phyloP scores from a whole-genome alignment of 2,797 vertebrate species.

The Monodelphis domestica region DNA sequence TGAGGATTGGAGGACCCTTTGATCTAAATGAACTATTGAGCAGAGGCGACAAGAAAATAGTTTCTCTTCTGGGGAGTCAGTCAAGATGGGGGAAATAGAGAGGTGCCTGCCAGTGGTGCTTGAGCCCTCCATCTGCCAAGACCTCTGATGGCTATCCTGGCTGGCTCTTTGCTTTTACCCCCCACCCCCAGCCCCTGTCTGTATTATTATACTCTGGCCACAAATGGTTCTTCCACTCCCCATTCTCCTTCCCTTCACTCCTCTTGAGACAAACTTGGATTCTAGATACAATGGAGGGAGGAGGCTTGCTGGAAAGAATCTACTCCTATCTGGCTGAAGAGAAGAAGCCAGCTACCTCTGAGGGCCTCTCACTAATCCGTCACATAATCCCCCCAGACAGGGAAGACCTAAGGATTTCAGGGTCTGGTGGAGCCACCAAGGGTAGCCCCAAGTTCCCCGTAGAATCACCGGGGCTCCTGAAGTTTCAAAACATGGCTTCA shows the following conservation, averaged over 20 bases:
- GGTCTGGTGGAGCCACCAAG: neutral
- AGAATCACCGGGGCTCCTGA: neutral
- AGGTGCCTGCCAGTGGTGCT: neutral
- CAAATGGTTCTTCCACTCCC: neutral
- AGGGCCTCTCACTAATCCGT: neutral
- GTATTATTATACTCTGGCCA: neutral
- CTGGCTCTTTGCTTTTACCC: neutral
- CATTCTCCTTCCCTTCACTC: neutral
- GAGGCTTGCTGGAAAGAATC: neutral
- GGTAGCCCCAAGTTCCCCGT: neutral
- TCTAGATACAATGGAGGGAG: neutral
- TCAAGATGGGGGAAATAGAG: neutral
- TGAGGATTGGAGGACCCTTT: neutral
- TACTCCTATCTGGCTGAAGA: neutral
- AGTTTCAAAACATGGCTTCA: neutral
- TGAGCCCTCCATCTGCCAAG: neutral
- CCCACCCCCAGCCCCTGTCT: neutral
- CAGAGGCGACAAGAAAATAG: neutral
- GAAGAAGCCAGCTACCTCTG: neutral
- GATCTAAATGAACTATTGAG: neutral
- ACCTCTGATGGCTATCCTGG: neutral
- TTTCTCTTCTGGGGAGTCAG: neutral
- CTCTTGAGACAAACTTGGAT: neutral
- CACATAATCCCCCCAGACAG: neutral
- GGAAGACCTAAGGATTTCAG: neutral